Conservation (phyloP, 2,888 invertebrate genomes). For the Trisateles emortualis region DNA sequence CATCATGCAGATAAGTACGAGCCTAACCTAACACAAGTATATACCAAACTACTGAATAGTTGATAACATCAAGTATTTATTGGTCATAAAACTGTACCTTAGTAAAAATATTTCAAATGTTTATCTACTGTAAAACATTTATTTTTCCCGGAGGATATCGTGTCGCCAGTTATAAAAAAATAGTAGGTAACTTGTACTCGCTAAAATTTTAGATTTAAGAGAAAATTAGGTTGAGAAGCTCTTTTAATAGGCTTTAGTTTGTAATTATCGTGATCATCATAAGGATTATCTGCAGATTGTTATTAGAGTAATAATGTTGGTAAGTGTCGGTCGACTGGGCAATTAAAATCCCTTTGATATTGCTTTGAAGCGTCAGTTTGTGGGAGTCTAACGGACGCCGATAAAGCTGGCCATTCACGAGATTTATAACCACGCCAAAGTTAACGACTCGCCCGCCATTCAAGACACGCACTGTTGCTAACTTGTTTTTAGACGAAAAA, state of each 20-base stretch:
- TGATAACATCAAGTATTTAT: slow-evolving; percentile 16
- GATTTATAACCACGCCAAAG: slow-evolving; percentile 80
- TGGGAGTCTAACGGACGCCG: slow-evolving; percentile 65
- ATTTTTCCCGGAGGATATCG: background rate
- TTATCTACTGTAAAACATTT: slow-evolving; percentile 19
- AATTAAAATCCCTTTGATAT: slow-evolving; percentile 78
- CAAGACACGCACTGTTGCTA: slow-evolving; percentile 73
- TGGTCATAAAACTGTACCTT: slow-evolving; percentile 9
- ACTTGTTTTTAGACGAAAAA: slow-evolving; percentile 74
- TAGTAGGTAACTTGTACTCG: slow-evolving; percentile 3
- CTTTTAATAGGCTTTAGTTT: slow-evolving; percentile 42
- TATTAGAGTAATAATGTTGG: slow-evolving; percentile 60
- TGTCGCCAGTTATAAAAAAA: slow-evolving; percentile 14
- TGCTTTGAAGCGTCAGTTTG: slow-evolving; percentile 69
- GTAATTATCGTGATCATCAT: slow-evolving; percentile 53
- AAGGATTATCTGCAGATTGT: slow-evolving; percentile 52
- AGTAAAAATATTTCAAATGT: slow-evolving; percentile 9
- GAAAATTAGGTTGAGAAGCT: slow-evolving; percentile 18
- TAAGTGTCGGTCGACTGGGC: slow-evolving; percentile 64
- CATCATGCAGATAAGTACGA: slow-evolving; percentile 9
- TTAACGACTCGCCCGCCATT: slow-evolving; percentile 77
- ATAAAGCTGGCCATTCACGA: slow-evolving; percentile 73
- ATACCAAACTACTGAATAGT: slow-evolving; percentile 4
- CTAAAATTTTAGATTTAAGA: slow-evolving; percentile 8
- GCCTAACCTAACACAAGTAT: background rate